Percentiles rank a stretch among this genome's conserved stretches.
These are phyloP conservation scores for Atethmia centrago DNA, from an alignment of 2,888 invertebrate genomes.

Conservation along the genomic window DNA sequence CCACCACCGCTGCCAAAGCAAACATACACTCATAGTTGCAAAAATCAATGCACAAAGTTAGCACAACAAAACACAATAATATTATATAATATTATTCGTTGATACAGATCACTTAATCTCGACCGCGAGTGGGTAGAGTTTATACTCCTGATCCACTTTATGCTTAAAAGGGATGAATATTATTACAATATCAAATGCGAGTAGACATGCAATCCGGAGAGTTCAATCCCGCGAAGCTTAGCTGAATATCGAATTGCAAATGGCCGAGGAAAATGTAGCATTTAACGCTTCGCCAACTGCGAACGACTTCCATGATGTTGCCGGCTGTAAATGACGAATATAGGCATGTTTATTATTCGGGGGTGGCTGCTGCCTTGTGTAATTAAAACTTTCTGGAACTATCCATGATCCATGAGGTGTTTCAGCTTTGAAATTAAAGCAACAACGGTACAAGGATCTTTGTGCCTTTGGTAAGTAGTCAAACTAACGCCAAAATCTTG, in stretches of 20 bases:
- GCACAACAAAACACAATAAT: slow-evolving; percentile 43
- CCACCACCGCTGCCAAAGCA: slow-evolving; percentile 8
- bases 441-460: too few relatives aligned
- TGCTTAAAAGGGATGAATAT: slow-evolving; percentile 82
- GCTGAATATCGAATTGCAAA: slow-evolving; percentile 89
- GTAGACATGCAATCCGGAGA: slow-evolving; percentile 81
- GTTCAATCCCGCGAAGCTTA: slow-evolving; percentile 86
- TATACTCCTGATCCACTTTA: slow-evolving; percentile 73
- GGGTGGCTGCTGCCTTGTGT: not conserved
- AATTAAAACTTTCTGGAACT: not conserved
- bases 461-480: too few relatives aligned
- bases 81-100: slow-evolving; percentile 55
- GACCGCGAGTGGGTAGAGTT: slow-evolving; percentile 51
- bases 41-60: slow-evolving; percentile 25
- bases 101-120: slow-evolving; percentile 58
- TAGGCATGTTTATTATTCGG: not conserved
- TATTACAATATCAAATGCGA: slow-evolving; percentile 82
- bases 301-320: slow-evolving; percentile 79
- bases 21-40: slow-evolving; percentile 6
- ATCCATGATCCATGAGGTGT: not conserved
- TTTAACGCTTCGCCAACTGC: slow-evolving; percentile 88
- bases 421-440: not conserved
- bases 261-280: slow-evolving; percentile 87
- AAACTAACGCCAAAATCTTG: too few relatives aligned
- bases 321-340: slow-evolving; percentile 74